These are phyloP conservation scores for Anguilla marmorata DNA, from an alignment of 2,797 vertebrate genomes.

Conservation along the genomic window DNA sequence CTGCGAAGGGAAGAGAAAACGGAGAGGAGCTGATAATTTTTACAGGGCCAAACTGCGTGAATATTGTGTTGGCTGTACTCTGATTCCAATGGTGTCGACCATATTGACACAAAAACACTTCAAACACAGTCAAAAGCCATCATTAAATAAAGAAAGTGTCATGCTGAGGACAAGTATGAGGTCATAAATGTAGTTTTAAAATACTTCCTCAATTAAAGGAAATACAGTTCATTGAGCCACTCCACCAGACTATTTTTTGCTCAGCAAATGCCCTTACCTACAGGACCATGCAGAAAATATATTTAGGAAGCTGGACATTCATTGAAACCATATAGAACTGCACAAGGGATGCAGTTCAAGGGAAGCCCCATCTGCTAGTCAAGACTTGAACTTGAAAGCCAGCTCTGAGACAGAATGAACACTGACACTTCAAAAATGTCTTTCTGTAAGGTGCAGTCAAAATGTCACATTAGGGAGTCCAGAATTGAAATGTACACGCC, in stretches of 20 bases:
- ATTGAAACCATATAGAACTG: background rate
- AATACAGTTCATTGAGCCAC: background rate
- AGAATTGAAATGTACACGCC: background rate
- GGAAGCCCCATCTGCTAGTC: no score
- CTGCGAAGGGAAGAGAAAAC: conserved; percentile 64
- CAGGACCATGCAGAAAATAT: background rate
- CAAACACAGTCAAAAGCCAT: background rate
- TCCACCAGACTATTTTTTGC: background rate
- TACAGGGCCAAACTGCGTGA: background rate
- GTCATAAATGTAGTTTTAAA: background rate
- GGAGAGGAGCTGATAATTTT: background rate
- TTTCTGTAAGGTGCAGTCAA: background rate
- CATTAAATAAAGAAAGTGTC: background rate
- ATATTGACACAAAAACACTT: background rate
- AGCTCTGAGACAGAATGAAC: background rate
- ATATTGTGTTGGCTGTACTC: background rate
- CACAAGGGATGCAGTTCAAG: background rate
- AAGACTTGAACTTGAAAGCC: background rate
- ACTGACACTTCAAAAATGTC: background rate
- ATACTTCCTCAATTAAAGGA: background rate
- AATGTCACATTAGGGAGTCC: background rate
- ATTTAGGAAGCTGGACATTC: background rate
- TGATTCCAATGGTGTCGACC: background rate
- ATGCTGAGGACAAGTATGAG: background rate
- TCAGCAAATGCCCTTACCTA: background rate